These are phyloP conservation scores for Aphelenchoides fujianensis DNA, from an alignment of 1,140 invertebrate species.

Conservation along the genomic window DNA sequence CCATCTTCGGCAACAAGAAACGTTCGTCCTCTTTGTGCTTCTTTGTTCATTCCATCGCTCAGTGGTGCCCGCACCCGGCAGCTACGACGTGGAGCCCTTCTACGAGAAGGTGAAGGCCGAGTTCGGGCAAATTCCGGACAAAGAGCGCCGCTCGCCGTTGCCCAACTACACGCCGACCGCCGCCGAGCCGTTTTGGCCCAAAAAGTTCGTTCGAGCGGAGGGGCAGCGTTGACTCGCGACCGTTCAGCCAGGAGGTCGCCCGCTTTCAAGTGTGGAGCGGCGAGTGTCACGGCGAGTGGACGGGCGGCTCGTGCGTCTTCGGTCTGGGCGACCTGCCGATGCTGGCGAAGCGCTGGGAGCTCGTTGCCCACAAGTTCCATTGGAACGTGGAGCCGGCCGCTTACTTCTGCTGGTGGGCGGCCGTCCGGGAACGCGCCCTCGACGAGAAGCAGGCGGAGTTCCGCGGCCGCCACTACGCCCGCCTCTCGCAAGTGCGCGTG, in stretches of 20 bases:
- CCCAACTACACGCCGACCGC: background rate
- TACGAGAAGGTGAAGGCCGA: constrained; percentile 13
- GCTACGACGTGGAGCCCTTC: constrained; percentile 23
- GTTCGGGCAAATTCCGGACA: background rate
- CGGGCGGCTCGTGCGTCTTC: constrained; percentile 28
- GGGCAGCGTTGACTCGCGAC: background rate
- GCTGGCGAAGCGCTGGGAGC: constrained; percentile 18
- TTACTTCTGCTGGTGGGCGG: constrained; percentile 34
- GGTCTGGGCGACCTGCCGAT: constrained; percentile 29
- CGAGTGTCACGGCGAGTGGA: constrained; percentile 15
- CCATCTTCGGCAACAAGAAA: constrained; percentile 7
- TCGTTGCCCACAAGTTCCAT: constrained; percentile 38
- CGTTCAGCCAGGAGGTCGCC: background rate
- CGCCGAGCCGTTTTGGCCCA: background rate
- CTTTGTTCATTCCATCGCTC: background rate
- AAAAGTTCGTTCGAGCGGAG: constrained; percentile 9
- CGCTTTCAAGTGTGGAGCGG: constrained; percentile 5
- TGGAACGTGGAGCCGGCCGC: constrained; percentile 32
- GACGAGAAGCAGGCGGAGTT: constrained; percentile 28
- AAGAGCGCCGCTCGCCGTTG: background rate
- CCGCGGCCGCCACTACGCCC: constrained; percentile 24
- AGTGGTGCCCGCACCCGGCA: constrained; percentile 5
- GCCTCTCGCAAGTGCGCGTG: constrained; percentile 33
- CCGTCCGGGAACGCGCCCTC: constrained; percentile 32
- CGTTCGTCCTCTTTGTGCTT: background rate